Evolutionary conservation across 2,888 invertebrate species (phyloP), one percentile per base, ranked within the genome.

Genomic region (Steromphala cineraria): DNA sequence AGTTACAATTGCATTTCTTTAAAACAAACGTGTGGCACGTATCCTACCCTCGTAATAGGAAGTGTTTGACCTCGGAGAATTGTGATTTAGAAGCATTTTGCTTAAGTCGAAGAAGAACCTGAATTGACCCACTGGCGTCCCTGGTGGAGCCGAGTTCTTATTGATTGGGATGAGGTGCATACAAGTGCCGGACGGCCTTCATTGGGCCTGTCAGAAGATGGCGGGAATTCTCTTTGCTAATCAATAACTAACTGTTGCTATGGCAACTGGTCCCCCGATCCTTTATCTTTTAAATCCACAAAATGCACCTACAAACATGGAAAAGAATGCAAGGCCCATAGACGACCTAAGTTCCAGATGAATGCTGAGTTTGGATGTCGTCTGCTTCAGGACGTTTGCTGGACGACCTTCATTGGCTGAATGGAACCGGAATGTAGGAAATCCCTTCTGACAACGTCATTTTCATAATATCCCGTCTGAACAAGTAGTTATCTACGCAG

Each of bases 161-260:
- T 62, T 62, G 62, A 62, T 62, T 62, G 13, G 28, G 28, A 15
- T 13, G 62, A 62, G 62, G 24, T 62, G 24, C 24, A 3, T 8
- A 31, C 28, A 62, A 62, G 24, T 28, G 28, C n/a, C 21, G 62
- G 28, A 24, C 28, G 56, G 19, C 24, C 7, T 19, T 62, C 28
- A 31, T 62, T 21, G 62, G 28, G 24, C 28, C 15, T 62, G 28
- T 28, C 62, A 31, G 62, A 62, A 24, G 28, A 62, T 62, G 62
- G 62, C 62, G 28, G 62, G 62, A 62, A 62, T 62, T 62, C 62
- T 28, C 62, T 2, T 28, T 28, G 15, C 62, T 28, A 62, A 62
- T 62, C 62, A 62, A 62, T 62, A 62, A 62, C 62, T 62, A 62
- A 10, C 62, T 62, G 62, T 62, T 62, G 62, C 62, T 62, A 62